phyloP scores from a whole-genome alignment of 64 coral and sea anemone species.

The Actinia tenebrosa region DNA sequence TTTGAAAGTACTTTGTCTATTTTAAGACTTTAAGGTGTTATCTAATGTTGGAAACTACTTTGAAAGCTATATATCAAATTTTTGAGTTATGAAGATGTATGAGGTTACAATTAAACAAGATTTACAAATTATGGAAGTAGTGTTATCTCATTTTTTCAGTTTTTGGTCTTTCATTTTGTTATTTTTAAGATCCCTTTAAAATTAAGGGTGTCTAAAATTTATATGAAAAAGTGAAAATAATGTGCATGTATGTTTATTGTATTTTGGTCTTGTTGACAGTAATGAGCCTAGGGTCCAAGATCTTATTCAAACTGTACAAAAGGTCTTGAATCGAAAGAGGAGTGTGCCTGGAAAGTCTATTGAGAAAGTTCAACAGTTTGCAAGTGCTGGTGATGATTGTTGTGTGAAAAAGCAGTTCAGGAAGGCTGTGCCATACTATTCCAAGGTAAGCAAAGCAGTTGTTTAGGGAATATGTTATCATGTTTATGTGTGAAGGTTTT shows the following conservation, averaged over 20 bases:
- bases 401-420: slow-evolving; percentile 36
- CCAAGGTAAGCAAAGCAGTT: slow-evolving; percentile 28
- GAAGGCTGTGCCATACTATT: slow-evolving; percentile 38
- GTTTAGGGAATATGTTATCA: background rate
- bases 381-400: slow-evolving; percentile 22
- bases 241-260: background rate
- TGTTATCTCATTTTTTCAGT: background rate
- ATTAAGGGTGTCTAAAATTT: background rate
- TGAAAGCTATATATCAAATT: background rate
- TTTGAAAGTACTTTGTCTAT: background rate
- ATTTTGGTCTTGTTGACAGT: slow-evolving; percentile 15
- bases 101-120: too few relatives aligned
- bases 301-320: slow-evolving; percentile 32
- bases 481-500: background rate
- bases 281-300: slow-evolving; percentile 20
- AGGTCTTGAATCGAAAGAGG: slow-evolving; percentile 22
- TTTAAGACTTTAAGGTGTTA: too few relatives aligned
- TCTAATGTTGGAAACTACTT: background rate
- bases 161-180: background rate
- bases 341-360: slow-evolving; percentile 3
- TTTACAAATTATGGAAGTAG: background rate
- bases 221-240: background rate
- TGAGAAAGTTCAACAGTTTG: slow-evolving; percentile 36
- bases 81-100: background rate
- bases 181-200: background rate